Evolutionary conservation across 1,140 invertebrate genomes (phyloP), one percentile per base, ranked within the genome.

Genomic region (Orchesella cincta): DNA sequence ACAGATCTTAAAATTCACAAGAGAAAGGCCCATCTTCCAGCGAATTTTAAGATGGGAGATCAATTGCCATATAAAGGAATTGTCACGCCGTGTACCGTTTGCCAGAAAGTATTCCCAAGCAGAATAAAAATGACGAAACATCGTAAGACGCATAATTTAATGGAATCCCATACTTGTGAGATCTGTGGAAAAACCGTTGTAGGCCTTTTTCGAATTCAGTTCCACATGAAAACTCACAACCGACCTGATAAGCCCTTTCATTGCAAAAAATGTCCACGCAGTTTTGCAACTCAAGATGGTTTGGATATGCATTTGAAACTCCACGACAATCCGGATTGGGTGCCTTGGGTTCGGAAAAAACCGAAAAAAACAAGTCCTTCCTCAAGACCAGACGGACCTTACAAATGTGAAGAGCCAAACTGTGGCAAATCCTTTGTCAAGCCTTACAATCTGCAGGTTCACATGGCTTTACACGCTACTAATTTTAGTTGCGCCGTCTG

Each of bases 361-460:
- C 29, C 29, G n/a, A 18, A 28, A 8, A 67, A 31, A 8, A 23
- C 3, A 8, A 29, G 33, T 29, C 1, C 1, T 8, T 8, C 14
- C 2, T 12, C 8, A 31, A 2, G 8, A 12, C 29, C 5, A 31
- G 28, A 67, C 29, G 54, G 54, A 5, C 29, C n/a, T 12, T 67
- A 31, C n/a, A 33, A 31, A 14, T 67, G 62, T 33, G 62, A 67
- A 5, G n/a, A 8, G 2, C 3, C 2, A 14, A n/a, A n/a, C 23
- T 67, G 62, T n/a, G 62, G 31, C 1, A 67, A 67, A 67, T 31
- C n/a, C 5, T 67, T 67, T n/a, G 29, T 5, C 28, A 67, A 67
- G n/a, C 23, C 26, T 3, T 67, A 26, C 23, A 67, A 67, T 29
- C 62, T 29, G 12, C 5, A 12, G 5, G 33, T 67, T 31, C 62